A percentile compares a stretch with the other conserved stretches of the same genome.
phyloP scores from a whole-genome alignment of 30 jellyfish, hydroid and myxozoan genomes.

The Aurelia sp. region DNA sequence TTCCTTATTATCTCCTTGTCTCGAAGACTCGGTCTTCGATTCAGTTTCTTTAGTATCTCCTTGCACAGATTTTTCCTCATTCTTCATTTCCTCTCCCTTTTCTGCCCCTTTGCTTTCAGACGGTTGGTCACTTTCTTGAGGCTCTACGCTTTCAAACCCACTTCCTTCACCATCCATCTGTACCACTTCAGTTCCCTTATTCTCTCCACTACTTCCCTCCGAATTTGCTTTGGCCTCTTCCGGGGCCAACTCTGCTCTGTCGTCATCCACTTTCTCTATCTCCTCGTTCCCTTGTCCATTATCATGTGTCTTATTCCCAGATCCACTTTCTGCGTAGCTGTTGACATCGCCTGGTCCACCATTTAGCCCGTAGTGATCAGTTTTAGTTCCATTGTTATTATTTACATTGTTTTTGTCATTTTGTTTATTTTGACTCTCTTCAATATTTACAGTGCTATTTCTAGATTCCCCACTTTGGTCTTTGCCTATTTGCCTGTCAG shows the following conservation, averaged over 20 bases:
- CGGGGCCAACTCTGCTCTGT: not conserved
- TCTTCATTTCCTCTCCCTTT: not conserved
- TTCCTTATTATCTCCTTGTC: not conserved
- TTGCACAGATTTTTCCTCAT: not conserved
- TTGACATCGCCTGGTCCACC: slow-evolving; percentile 30
- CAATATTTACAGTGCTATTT: not conserved
- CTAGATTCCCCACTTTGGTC: too few species aligned
- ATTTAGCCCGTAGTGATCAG: not conserved
- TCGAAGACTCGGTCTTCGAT: not conserved
- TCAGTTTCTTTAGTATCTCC: not conserved
- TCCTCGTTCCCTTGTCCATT: slow-evolving; percentile 10
- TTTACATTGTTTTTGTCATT: not conserved
- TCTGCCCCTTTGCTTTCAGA: not conserved
- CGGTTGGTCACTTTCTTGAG: slow-evolving; percentile 8
- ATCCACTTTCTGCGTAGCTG: not conserved
- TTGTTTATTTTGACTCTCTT: not conserved
- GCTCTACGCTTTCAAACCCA: slow-evolving; percentile 43
- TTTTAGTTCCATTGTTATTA: not conserved
- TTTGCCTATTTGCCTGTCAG: not conserved
- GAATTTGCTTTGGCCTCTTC: not conserved
- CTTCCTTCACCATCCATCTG: slow-evolving; percentile 4
- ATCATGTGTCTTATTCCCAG: not conserved
- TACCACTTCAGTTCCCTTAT: not conserved
- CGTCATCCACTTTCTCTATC: not conserved
- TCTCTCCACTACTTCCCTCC: not conserved